These are phyloP conservation scores for human DNA, from an alignment of 2,113 vertebrate species.

Conservation along the genomic window DNA sequence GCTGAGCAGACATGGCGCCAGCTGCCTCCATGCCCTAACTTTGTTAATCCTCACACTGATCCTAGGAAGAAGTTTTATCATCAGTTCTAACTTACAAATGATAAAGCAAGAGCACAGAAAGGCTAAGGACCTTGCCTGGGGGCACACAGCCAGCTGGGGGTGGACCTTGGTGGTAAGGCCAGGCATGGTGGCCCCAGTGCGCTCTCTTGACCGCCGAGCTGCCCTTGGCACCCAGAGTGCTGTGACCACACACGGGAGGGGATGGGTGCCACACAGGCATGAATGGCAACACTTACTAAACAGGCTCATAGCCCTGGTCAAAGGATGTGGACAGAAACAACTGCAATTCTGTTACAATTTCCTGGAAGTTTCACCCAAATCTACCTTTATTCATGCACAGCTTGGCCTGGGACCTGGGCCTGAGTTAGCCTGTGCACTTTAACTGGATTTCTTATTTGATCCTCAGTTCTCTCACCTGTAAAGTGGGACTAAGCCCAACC, in stretches of 20 bases:
- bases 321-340: fast-evolving
- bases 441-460: too few species aligned
- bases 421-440: not conserved
- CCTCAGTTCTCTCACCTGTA: not conserved
- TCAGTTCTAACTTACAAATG: too few species aligned
- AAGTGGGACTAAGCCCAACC: fast-evolving
- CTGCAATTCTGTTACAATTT: fast-evolving
- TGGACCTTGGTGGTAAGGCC: fast-evolving
- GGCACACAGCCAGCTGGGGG: fast-evolving
- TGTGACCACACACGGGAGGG: fast-evolving
- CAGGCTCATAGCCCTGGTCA: fast-evolving
- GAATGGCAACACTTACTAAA: too few species aligned
- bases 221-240: not conserved
- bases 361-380: fast-evolving
- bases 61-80: fast-evolving
- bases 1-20: fast-evolving
- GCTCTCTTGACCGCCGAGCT: not conserved
- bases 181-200: fast-evolving
- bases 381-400: fast-evolving
- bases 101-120: not conserved
- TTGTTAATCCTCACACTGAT: fast-evolving
- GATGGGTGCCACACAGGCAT: fast-evolving
- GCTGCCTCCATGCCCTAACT: fast-evolving
- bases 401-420: not conserved
- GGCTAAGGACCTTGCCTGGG: too few species aligned